Evolutionary conservation across 2,888 invertebrate genomes (phyloP).

Genomic region (Drosophila neutralis): DNA sequence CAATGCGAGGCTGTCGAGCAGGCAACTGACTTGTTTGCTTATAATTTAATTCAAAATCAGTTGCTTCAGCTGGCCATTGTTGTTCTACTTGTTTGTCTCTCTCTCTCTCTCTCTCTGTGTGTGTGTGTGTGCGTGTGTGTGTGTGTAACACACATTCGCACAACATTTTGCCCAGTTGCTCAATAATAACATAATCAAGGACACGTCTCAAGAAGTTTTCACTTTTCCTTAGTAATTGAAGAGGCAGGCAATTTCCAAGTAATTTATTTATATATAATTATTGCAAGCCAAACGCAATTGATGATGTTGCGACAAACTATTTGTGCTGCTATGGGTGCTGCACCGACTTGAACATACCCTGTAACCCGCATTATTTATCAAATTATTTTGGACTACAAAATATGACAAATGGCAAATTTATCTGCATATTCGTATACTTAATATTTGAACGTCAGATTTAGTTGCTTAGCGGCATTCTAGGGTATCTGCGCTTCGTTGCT

Average conservation of each 20-base stretch:
- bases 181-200: neutral
- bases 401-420: neutral
- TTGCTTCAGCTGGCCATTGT: neutral
- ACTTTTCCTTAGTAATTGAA: neutral
- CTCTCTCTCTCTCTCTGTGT: neutral
- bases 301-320: neutral
- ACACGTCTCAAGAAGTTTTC: neutral
- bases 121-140: neutral
- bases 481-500: neutral
- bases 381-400: neutral
- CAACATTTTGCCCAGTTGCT: neutral
- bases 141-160: neutral
- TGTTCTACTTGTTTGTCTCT: neutral
- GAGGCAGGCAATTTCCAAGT: neutral
- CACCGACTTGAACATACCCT: neutral
- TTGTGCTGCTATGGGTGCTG: neutral
- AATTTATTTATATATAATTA: neutral
- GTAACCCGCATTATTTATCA: no score
- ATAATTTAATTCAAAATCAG: neutral
- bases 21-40: neutral
- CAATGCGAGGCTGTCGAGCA: neutral
- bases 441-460: neutral
- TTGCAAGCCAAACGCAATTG: neutral
- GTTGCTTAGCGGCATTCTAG: neutral
- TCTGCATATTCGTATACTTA: neutral